Base-by-base conservation (phyloP, 2,113 vertebrate species). In the Tragelaphus strepsiceros region DNA sequence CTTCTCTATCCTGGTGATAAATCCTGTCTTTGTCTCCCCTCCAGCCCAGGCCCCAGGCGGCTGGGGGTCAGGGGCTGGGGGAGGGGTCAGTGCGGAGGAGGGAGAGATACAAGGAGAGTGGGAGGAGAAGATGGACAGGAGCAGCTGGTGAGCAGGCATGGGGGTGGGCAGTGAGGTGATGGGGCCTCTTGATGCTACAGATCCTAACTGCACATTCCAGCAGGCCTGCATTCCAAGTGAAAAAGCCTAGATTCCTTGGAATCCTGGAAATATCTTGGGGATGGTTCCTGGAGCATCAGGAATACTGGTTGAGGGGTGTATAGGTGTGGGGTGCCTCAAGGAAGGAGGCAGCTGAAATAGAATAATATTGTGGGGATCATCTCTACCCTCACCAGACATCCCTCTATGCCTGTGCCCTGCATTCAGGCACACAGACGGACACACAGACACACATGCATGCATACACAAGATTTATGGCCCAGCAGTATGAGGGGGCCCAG, bases 11-110 rank as follows among this genome's bases (percentile, higher is more conserved):
- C 96, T 61, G 88, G 97, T 84, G 59, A 98, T 98, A 98, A 98
- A 98, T 98, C 91, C 96, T 98, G 97, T 95, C 97, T 98, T 98
- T 98, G 98, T 98, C 96, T 98, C 96, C 53, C 94, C 71, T 97
- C 90, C 91, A 91, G 97, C 92, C 94, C 12, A 39, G 89, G 94
- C 96, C 91, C 96, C 94, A 82, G 94, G 95, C 88, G 88, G 82
- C 96, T 95, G 54, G 58, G 97, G 98, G 98, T 98, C 97, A 97
- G 95, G 92, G 91, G 59, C 78, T 97, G 95, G 95, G 83, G 96
- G 97, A 96, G 91, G 97, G 96, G 59, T 94, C 92, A 58, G 28
- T 16, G 85, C 22, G 10, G 95, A 96, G 92, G 56, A 93, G 77
- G 90, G 92, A 78, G 54, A 88, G 61, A 74, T 46, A 78, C 92